These are phyloP conservation scores for Neotoma lepida DNA, from an alignment of 2,113 vertebrate genomes.

Conservation along the genomic window DNA sequence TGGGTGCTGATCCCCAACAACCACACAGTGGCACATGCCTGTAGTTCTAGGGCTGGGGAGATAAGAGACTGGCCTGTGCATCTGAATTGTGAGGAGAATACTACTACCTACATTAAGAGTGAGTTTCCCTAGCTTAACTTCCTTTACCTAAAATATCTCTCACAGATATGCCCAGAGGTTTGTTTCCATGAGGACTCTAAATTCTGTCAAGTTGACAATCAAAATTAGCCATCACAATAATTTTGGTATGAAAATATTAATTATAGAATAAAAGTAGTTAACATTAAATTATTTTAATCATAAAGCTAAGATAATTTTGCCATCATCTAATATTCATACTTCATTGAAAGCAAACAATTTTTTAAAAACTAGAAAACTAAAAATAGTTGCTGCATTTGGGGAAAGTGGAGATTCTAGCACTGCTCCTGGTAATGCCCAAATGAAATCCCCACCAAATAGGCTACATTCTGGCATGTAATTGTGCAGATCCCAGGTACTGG, in stretches of 20 bases:
- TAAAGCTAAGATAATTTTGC: constrained; percentile 1
- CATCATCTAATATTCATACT: not conserved
- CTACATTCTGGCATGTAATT: not conserved
- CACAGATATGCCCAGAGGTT: not conserved
- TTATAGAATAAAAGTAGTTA: not conserved
- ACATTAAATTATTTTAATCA: not conserved
- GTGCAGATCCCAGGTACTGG: not conserved
- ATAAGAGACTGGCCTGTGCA: not conserved
- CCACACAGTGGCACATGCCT: too few species aligned
- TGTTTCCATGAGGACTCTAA: not conserved
- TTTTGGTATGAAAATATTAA: not conserved
- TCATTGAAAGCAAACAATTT: not conserved
- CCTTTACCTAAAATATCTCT: not conserved
- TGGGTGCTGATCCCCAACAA: too few species aligned
- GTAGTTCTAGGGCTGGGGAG: too few species aligned
- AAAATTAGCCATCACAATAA: not conserved
- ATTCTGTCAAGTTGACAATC: not conserved
- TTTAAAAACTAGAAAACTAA: not conserved
- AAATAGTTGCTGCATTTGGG: not conserved
- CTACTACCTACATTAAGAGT: not conserved
- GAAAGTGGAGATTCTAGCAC: not conserved
- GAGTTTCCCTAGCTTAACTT: not conserved
- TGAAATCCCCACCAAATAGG: not conserved
- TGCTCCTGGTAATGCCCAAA: not conserved
- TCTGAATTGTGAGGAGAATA: not conserved